Conservation (phyloP, 2,113 vertebrate genomes). For the Psittacara wagleri region DNA sequence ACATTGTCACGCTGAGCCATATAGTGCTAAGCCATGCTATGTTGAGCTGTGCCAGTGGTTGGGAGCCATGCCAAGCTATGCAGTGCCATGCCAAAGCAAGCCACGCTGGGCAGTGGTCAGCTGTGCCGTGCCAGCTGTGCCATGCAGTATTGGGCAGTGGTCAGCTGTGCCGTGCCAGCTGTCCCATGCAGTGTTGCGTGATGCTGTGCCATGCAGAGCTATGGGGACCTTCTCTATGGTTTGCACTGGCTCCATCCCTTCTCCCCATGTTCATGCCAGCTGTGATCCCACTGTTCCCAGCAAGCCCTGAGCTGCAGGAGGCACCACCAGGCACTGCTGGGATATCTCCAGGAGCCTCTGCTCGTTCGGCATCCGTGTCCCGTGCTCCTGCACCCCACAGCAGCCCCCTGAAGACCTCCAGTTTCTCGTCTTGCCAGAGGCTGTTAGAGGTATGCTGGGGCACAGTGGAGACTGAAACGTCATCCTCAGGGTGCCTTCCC, state of each 20-base stretch:
- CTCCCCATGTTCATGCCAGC: neutral
- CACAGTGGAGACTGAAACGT: accelerated
- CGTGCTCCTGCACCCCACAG: neutral
- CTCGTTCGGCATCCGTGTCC: accelerated
- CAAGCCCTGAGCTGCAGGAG: neutral
- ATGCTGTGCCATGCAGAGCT: neutral
- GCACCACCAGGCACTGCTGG: neutral
- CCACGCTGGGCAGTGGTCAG: neutral
- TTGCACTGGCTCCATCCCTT: neutral
- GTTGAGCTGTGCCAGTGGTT: neutral
- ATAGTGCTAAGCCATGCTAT: neutral
- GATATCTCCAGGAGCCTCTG: accelerated
- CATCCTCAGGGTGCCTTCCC: accelerated
- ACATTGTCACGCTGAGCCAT: neutral
- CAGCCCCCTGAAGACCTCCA: too few species aligned
- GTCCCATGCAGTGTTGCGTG: neutral
- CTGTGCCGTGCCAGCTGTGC: neutral
- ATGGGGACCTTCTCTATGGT: too few species aligned
- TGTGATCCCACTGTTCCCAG: accelerated
- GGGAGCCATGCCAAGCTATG: neutral
- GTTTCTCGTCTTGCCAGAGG: accelerated
- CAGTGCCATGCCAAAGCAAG: neutral
- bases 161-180: neutral
- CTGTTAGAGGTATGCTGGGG: neutral
- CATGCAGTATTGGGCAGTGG: neutral